phyloP scores from a whole-genome alignment of 2,797 vertebrate genomes.

The Acestrorhynchus altus region DNA sequence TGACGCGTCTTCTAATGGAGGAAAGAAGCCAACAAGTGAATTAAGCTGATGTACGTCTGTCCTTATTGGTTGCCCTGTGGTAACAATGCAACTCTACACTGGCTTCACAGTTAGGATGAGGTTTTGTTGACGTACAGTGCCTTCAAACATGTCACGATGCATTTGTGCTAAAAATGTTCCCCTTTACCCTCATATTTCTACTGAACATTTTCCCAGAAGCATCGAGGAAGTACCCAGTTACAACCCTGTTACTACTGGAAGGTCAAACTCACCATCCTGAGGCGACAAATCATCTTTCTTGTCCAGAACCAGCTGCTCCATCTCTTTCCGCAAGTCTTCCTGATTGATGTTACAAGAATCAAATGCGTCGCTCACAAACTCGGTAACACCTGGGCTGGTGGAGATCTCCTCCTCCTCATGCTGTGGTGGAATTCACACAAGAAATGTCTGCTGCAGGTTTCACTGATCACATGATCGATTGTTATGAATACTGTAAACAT shows the following conservation, averaged over 20 bases:
- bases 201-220: too few species aligned
- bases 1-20: constrained; percentile 80
- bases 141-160: too few species aligned
- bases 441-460: not conserved
- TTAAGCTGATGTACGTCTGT: too few species aligned
- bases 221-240: not conserved
- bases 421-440: not conserved
- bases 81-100: too few species aligned
- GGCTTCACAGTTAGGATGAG: too few species aligned
- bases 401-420: constrained; percentile 95
- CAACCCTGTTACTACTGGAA: not conserved
- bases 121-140: too few species aligned
- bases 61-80: too few species aligned
- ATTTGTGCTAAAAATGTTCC: too few species aligned
- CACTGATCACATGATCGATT: not conserved
- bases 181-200: too few species aligned
- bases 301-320: constrained; percentile 95
- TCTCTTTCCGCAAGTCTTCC: constrained; percentile 95
- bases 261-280: constrained; percentile 79
- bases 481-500: not conserved
- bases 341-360: constrained; percentile 88
- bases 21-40: not conserved
- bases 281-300: constrained; percentile 81
- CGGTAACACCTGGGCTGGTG: constrained; percentile 92
- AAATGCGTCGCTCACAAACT: constrained; percentile 97